Percentiles rank a stretch among this genome's conserved stretches.
Conservation (phyloP, 1,140 invertebrate genomes). For the Aphelinus certus region DNA sequence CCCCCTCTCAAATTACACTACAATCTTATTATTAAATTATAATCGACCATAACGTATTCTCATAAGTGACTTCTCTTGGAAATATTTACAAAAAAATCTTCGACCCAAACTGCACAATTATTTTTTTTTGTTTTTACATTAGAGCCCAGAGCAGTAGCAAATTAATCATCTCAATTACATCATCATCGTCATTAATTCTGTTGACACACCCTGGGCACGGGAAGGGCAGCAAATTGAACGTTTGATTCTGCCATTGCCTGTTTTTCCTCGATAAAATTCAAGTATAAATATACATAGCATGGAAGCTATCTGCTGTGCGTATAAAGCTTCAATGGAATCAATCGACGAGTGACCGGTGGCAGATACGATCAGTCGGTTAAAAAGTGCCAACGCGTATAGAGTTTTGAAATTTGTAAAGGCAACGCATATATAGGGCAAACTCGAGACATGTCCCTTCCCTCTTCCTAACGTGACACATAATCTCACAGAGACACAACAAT, state of each 20-base stretch:
- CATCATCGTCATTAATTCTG: slow-evolving; percentile 39
- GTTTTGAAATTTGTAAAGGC: neutral
- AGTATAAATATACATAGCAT: too few relatives aligned
- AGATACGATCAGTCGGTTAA: neutral
- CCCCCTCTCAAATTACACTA: slow-evolving; percentile 18
- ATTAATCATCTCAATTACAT: slow-evolving; percentile 46
- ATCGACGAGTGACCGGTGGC: neutral
- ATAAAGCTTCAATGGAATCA: too few relatives aligned
- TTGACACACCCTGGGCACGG: slow-evolving; percentile 51
- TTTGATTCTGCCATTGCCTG: slow-evolving; percentile 33
- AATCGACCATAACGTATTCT: slow-evolving; percentile 47
- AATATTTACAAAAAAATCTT: slow-evolving; percentile 61
- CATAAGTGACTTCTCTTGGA: slow-evolving; percentile 38
- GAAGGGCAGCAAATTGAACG: slow-evolving; percentile 30
- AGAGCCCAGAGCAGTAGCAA: slow-evolving; percentile 57
- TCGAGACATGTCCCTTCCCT: neutral
- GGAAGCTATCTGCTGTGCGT: too few relatives aligned
- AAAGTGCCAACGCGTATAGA: neutral
- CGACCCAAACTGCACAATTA: slow-evolving; percentile 55
- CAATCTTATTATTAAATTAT: slow-evolving; percentile 42
- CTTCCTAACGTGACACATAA: slow-evolving; percentile 48
- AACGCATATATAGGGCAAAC: neutral
- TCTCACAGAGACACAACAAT: slow-evolving; percentile 63
- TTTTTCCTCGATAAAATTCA: slow-evolving; percentile 4
- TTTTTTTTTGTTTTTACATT: slow-evolving; percentile 56